Percentiles rank a stretch among this genome's conserved stretches.
These are phyloP conservation scores for Luffia ferchaultella DNA, from an alignment of 2,888 invertebrate genomes.

Conservation along the genomic window DNA sequence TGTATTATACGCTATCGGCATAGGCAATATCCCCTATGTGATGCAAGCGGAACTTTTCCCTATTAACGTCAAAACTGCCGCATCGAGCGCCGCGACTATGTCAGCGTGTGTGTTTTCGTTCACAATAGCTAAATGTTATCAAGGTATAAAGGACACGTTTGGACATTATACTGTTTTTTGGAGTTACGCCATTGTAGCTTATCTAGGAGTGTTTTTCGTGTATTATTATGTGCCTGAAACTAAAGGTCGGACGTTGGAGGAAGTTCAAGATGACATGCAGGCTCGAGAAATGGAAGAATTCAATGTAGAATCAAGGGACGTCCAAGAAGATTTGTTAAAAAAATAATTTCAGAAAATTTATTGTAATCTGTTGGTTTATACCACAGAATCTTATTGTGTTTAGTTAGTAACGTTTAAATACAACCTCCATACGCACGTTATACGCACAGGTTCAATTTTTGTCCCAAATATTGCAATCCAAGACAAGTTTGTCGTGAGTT, in stretches of 20 bases:
- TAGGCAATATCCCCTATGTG: slow-evolving; percentile 69
- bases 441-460: too few species aligned
- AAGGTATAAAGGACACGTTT: slow-evolving; percentile 57
- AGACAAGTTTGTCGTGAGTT: too few species aligned
- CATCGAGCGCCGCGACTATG: slow-evolving; percentile 66
- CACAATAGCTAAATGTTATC: slow-evolving; percentile 66
- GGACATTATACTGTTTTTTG: slow-evolving; percentile 69
- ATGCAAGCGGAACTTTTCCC: slow-evolving; percentile 72
- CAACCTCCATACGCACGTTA: too few species aligned
- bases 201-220: slow-evolving; percentile 64
- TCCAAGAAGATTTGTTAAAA: neutral
- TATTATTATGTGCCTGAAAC: slow-evolving; percentile 69
- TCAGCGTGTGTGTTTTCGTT: slow-evolving; percentile 65
- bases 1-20: slow-evolving; percentile 65
- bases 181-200: slow-evolving; percentile 62
- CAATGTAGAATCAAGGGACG: neutral
- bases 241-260: slow-evolving; percentile 67
- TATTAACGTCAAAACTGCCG: slow-evolving; percentile 68
- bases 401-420: too few species aligned
- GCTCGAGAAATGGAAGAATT: slow-evolving; percentile 18
- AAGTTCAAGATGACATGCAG: slow-evolving; percentile 65
- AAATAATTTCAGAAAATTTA: too few species aligned
- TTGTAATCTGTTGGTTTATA: too few species aligned
- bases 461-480: too few species aligned
- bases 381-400: too few species aligned